These are phyloP conservation scores for Abscondita cerata DNA, from an alignment of 2,888 invertebrate genomes.

Conservation along the genomic window DNA sequence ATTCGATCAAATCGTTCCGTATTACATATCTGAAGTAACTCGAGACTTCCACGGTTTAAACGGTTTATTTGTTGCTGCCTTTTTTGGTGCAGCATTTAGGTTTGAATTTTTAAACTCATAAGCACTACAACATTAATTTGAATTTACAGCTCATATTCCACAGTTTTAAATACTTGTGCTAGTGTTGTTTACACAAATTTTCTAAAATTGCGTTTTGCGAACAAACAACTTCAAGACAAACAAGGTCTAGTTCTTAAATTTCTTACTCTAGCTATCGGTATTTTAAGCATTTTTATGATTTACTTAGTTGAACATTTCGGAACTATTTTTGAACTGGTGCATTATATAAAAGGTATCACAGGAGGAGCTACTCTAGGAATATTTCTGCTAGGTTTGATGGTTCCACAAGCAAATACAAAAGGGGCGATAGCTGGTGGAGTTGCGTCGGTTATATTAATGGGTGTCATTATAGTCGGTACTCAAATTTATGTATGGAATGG, in stretches of 20 bases:
- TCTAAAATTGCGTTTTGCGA: slow-evolving; percentile 61
- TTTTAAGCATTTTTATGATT: slow-evolving; percentile 61
- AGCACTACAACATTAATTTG: neutral
- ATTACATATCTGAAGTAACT: slow-evolving; percentile 73
- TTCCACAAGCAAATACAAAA: slow-evolving; percentile 68
- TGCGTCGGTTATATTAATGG: slow-evolving; percentile 60
- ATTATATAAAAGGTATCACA: slow-evolving; percentile 68
- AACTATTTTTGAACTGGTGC: slow-evolving; percentile 68
- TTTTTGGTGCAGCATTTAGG: slow-evolving; percentile 74
- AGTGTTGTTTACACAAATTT: slow-evolving; percentile 69
- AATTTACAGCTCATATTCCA: slow-evolving; percentile 65
- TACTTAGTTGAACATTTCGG: slow-evolving; percentile 68
- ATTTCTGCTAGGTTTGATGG: slow-evolving; percentile 70
- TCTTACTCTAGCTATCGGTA: slow-evolving; percentile 61
- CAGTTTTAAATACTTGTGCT: slow-evolving; percentile 65
- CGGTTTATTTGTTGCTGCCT: slow-evolving; percentile 76
- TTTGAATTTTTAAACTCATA: slow-evolving; percentile 56
- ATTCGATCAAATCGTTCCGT: slow-evolving; percentile 66
- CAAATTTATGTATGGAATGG: slow-evolving; percentile 46
- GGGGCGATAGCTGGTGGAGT: slow-evolving; percentile 65
- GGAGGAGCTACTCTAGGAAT: slow-evolving; percentile 71
- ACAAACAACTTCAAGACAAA: slow-evolving; percentile 60
- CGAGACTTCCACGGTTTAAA: slow-evolving; percentile 71
- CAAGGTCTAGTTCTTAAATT: slow-evolving; percentile 67
- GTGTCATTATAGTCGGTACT: slow-evolving; percentile 63